Evolutionary conservation across 2,888 invertebrate genomes (phyloP).

Genomic region (Hypsopygia costalis): DNA sequence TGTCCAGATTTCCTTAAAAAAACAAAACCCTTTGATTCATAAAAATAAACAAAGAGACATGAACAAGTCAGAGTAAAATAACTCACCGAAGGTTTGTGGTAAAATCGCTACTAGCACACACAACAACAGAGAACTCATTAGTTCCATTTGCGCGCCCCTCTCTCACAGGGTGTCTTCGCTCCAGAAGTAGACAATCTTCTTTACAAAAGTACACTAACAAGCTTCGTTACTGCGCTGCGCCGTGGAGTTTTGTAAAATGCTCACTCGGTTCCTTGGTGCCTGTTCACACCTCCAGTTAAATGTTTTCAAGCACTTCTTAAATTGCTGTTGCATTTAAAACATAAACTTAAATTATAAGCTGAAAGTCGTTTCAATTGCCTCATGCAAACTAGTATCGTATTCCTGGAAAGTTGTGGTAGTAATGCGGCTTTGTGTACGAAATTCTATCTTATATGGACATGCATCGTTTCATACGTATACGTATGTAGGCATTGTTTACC

Average conservation of each 20-base stretch:
- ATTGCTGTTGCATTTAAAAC: conserved; percentile 16
- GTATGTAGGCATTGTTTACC: conserved; percentile 27
- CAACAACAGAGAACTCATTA: conserved; percentile 68
- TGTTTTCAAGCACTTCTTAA: conserved; percentile 43
- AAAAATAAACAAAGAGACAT: conserved; percentile 9
- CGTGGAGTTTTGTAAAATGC: conserved; percentile 53
- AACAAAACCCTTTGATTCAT: too few species aligned
- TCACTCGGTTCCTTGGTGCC: conserved; percentile 32
- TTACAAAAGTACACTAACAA: conserved; percentile 68
- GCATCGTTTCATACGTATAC: conserved; percentile 1
- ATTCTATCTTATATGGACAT: conserved; percentile 15
- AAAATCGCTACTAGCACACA: conserved; percentile 46
- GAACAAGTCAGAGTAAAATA: conserved; percentile 17
- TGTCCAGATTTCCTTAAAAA: too few species aligned
- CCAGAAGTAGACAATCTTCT: conserved; percentile 57
- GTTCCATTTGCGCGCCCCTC: conserved; percentile 59
- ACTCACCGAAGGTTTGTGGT: conserved; percentile 54
- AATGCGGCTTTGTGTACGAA: conserved; percentile 2
- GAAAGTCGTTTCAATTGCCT: not conserved
- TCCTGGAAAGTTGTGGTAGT: not conserved
- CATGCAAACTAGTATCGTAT: not conserved
- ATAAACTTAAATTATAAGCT: not conserved
- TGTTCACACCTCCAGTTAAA: conserved; percentile 38
- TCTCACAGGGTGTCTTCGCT: conserved; percentile 53
- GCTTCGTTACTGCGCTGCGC: conserved; percentile 62